Percentiles rank a stretch among this genome's conserved stretches.
Evolutionary conservation across 64 coral and sea anemone species (phyloP).

Genomic region (Porites lutea): DNA sequence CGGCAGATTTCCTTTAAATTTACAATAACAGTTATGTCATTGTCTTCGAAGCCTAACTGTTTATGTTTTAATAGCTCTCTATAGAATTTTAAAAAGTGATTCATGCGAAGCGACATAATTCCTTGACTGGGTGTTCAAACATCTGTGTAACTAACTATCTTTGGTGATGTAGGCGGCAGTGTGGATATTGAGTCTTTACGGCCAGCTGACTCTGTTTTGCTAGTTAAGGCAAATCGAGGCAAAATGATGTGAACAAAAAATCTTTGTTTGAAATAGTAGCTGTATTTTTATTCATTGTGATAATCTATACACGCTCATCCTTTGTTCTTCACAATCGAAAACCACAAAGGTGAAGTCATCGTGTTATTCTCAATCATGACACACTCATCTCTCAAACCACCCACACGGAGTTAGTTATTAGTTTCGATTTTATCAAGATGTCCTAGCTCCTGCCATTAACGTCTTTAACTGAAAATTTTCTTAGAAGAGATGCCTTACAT

Average conservation of each 20-base stretch:
- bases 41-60: slow-evolving; percentile 19
- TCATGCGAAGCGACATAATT: background rate
- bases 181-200: background rate
- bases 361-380: background rate
- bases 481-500: no score
- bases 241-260: no score
- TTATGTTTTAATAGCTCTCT: background rate
- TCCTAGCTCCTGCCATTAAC: no score
- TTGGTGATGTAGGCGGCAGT: background rate
- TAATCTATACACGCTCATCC: background rate
- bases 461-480: background rate
- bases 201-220: background rate
- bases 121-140: no score
- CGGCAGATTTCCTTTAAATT: background rate
- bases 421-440: background rate
- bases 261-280: no score
- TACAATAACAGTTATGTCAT: slow-evolving; percentile 7
- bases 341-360: background rate
- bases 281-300: no score
- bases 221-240: no score
- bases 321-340: background rate
- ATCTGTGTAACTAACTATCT: background rate
- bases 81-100: background rate
- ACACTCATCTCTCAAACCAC: no score
- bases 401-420: background rate